A percentile compares a stretch with the other conserved stretches of the same genome.
Evolutionary conservation across 2,113 vertebrate genomes (phyloP).

Genomic region (Egretta garzetta): DNA sequence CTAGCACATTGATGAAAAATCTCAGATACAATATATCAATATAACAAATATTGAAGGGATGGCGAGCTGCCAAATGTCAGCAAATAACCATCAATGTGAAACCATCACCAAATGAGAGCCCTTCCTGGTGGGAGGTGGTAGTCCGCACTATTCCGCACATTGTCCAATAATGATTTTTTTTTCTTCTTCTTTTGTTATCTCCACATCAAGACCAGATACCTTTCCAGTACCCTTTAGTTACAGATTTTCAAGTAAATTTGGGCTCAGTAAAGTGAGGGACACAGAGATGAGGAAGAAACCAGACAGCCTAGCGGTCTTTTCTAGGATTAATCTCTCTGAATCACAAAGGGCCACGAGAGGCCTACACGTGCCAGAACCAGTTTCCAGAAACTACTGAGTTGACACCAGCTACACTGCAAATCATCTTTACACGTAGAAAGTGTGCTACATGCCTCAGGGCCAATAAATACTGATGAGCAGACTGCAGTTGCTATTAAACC

Average conservation of each 20-base stretch:
- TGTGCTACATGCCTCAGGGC: rapidly evolving
- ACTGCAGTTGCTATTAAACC: neutral
- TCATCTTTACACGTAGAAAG: rapidly evolving
- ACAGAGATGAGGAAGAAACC: neutral
- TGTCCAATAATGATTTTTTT: no score
- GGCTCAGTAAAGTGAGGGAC: neutral
- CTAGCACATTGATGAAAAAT: neutral
- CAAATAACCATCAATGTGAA: neutral
- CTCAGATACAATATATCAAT: neutral
- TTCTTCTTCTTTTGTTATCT: neutral
- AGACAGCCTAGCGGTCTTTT: neutral
- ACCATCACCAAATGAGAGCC: neutral
- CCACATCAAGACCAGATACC: neutral
- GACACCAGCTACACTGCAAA: neutral
- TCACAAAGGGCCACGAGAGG: rapidly evolving
- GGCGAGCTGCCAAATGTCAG: neutral
- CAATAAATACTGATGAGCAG: neutral
- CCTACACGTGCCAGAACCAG: neutral
- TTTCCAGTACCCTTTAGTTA: neutral
- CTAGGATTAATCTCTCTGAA: neutral
- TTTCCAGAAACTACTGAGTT: neutral
- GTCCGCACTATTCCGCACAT: no score
- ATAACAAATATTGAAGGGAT: neutral
- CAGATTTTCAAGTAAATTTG: neutral
- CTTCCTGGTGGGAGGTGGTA: neutral